Evolutionary conservation across 64 coral and sea anemone genomes (phyloP), one percentile per base, ranked within the genome.

Genomic region (Actinia tenebrosa): DNA sequence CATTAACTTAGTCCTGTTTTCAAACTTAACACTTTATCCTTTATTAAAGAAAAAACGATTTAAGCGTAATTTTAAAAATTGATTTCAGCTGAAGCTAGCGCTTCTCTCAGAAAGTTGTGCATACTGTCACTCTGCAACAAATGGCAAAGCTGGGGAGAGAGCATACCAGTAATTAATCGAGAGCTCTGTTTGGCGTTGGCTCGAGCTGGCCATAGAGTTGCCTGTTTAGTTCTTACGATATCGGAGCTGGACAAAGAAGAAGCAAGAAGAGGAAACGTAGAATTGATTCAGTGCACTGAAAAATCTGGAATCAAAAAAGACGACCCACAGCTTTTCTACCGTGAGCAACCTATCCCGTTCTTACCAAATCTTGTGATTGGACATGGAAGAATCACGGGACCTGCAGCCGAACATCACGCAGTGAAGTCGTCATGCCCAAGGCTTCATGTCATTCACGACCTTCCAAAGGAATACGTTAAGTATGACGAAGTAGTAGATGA

Each of bases 391-490:
- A 1, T 88, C 16, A 87, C 92, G 8, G 92, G 92, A 43, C 64
- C 89, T 64, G 92, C 86, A 55, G 92, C 92, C 56, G 88, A 79
- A 46, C 58, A 83, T 44, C 82, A 87, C 72, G 88, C 89, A 43
- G 47, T 79, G 22, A 86, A 19, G 16, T 47, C 87, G 7, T 45
- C 56, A 8, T 94, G 92, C 71, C 81, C 61, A 18, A 75, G 86
- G 15, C 89, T 94, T 17, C 93, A 91, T 64, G 37, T 94, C 59
- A 83, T 91, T 42, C 93, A 94, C 80, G n/a, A 56, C 15, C 72
- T 88, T 25, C 86, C 89, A n/a, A 62, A 85, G 1, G 83, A 85
- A 26, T 37, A 20, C 11, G 7, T 61, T 3, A 86, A 79, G 47
- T 58, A 9, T 85, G 55, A 62, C 20, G 77, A 37, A n/a, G 13